Conservation (phyloP, 2,113 vertebrate species). For the Myotis yumanensis region DNA sequence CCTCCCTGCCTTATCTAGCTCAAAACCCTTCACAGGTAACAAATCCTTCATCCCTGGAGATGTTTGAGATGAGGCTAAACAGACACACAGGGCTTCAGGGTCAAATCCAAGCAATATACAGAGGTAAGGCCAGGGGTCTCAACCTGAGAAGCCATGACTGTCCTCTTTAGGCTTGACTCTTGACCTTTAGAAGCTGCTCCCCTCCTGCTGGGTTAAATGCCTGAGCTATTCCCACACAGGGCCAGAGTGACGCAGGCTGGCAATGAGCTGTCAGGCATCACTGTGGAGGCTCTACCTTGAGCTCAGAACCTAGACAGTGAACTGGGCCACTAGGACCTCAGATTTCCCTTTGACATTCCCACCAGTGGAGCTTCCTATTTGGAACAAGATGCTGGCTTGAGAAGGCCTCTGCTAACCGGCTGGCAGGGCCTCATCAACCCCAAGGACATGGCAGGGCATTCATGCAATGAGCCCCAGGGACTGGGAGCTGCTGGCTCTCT, state of each 20-base stretch:
- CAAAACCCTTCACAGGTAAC: background rate
- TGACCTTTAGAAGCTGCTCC: background rate
- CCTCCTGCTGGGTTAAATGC: background rate
- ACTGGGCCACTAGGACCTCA: background rate
- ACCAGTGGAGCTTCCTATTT: background rate
- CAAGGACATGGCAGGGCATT: background rate
- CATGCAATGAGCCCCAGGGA: background rate
- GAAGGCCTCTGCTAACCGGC: background rate
- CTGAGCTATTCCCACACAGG: background rate
- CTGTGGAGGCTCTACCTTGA: background rate
- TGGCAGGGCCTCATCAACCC: fast-evolving
- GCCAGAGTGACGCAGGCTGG: background rate
- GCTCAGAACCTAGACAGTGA: background rate
- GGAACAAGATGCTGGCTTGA: background rate
- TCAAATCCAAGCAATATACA: background rate
- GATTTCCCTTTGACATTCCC: background rate
- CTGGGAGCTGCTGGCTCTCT: background rate
- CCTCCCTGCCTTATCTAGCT: background rate
- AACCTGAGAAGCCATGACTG: background rate
- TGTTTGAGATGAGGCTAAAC: background rate
- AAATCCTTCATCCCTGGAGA: background rate
- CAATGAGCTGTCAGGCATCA: background rate
- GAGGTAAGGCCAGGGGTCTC: background rate
- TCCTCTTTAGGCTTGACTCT: background rate
- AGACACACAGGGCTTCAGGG: background rate